Percentiles rank a stretch among this genome's conserved stretches.
Conservation (phyloP, 2,888 invertebrate species). For the Metacarcinus magister region DNA sequence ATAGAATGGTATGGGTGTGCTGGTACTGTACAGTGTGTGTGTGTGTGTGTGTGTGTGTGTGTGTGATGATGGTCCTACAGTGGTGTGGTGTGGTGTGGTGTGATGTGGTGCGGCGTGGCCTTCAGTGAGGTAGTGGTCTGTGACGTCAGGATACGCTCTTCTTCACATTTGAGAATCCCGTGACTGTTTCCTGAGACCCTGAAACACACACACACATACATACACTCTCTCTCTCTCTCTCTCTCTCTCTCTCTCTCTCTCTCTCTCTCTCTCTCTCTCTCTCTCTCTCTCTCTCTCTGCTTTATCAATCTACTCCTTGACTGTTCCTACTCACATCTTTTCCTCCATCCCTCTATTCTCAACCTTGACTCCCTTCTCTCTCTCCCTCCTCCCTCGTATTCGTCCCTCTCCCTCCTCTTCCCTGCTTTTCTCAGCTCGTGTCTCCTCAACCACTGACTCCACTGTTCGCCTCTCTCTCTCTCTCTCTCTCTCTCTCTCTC, state of each 20-base stretch:
- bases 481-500: not conserved
- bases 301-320: not conserved
- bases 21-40: not conserved
- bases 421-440: not conserved
- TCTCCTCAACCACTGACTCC: not conserved
- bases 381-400: not conserved
- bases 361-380: not conserved
- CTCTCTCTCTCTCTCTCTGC: not conserved
- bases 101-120: not conserved
- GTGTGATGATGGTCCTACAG: not conserved
- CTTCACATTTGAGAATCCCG: not conserved
- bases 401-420: not conserved
- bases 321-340: too few relatives aligned
- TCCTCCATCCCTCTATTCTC: not conserved
- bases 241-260: constrained; percentile 2
- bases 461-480: not conserved
- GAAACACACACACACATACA: not conserved
- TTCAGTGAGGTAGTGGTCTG: not conserved
- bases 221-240: not conserved
- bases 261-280: constrained; percentile 2
- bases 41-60: not conserved
- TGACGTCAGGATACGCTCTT: not conserved
- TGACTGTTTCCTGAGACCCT: not conserved
- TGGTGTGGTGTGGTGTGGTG: not conserved
- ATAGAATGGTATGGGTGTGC: not conserved